Conservation (phyloP, 1,140 invertebrate species). For the Ostrea denselamellosa region DNA sequence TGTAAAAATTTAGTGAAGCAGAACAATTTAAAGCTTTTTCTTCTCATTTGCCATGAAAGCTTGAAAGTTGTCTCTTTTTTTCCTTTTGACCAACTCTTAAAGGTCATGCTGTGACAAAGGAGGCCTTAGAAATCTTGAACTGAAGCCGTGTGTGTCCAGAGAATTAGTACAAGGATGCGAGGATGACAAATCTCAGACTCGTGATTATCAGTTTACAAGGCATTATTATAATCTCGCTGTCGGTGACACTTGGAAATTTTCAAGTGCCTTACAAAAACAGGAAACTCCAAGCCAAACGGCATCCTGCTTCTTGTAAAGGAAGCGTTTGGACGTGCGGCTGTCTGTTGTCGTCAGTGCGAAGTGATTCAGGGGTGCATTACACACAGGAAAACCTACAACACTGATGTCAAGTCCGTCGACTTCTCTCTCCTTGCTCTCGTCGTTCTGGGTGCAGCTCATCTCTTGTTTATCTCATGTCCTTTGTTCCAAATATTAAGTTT, state of each 20-base stretch:
- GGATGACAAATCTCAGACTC: not conserved
- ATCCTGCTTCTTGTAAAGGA: slow-evolving; percentile 29
- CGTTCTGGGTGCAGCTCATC: not conserved
- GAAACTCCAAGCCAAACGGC: slow-evolving; percentile 26
- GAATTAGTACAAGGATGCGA: slow-evolving; percentile 31
- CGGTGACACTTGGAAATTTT: slow-evolving; percentile 8
- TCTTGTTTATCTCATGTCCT: not conserved
- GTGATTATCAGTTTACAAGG: slow-evolving; percentile 18
- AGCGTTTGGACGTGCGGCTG: slow-evolving; percentile 23
- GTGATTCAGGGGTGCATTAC: not conserved
- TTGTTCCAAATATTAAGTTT: not conserved
- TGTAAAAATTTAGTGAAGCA: not conserved
- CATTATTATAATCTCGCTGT: slow-evolving; percentile 22
- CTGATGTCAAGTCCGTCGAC: not conserved
- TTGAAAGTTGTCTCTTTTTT: not conserved
- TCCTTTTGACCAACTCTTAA: slow-evolving; percentile 28
- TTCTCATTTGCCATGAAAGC: not conserved
- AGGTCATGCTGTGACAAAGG: not conserved
- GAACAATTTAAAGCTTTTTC: not conserved
- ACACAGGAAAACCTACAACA: slow-evolving; percentile 22
- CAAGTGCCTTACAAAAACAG: slow-evolving; percentile 31
- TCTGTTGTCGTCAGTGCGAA: slow-evolving; percentile 15
- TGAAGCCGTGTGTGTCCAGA: not conserved
- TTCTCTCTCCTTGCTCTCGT: not conserved
- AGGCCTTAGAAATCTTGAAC: slow-evolving; percentile 5